Evolutionary conservation across 2,797 vertebrate genomes (phyloP), one percentile per base, ranked within the genome.

Genomic region (Rhinatrema bivittatum): DNA sequence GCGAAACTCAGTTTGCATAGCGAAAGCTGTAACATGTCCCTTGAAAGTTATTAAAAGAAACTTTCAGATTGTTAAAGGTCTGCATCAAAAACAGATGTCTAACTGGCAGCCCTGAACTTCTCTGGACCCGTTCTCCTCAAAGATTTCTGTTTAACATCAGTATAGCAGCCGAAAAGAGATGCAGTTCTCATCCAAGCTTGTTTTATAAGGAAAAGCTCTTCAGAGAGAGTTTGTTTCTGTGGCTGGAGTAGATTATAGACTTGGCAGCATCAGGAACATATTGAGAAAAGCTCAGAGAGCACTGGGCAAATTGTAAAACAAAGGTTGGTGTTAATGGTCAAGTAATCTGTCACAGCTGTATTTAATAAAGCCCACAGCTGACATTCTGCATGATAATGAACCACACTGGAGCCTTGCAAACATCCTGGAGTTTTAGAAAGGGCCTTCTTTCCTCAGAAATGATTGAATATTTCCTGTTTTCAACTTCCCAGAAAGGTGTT

Each of bases 391-490:
- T 76, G 72, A 76, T 70, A 65, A 82, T 80, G 74, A 70, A 81
- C 61, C 41, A 43, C 42, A 53, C 54, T 70, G 70, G 60, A 74
- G 68, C 73, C 82, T 79, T 79, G 78, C 81, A 86, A 80, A 84
- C 79, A 84, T 85, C 81, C 79, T 80, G 77, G 43, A 60, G 66
- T 62, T 56, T 66, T 66, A 65, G 61, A 68, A 62, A 69, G 35
- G 32, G 29, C 37, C 42, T 17, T 51, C 18, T 20, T 12, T 8
- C 38, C 65, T 32, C 0, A 51, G 53, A 44, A 56, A 53, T 73
- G 65, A 78, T 77, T 69, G 61, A 86, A 74, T 27, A 62, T 76
- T 87, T 88, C 83, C 85, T 81, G 79, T 70, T 78, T 68, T 74
- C 29, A 39, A 46, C 46, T 53, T 68, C 73, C 69, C 58, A 74